Base-by-base conservation (phyloP, 2,888 invertebrate species). In the Mylabris sibirica region DNA sequence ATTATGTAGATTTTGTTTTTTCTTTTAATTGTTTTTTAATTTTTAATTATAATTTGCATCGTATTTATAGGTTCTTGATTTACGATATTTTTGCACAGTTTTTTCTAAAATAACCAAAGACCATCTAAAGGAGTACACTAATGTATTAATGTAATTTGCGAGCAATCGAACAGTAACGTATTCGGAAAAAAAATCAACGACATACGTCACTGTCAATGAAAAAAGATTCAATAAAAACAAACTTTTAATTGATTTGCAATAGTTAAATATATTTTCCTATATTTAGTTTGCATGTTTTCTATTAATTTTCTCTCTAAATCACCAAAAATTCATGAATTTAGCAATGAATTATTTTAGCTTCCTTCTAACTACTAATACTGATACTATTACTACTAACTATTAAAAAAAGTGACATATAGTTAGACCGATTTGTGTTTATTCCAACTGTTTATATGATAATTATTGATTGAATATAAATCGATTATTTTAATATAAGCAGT, bases 341-440 rank as follows among this genome's bases (percentile, higher is more conserved):
- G 66, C 63, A 35, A 62, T 30, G 5, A 20, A 49, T 63, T 69
- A 49, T 59, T 69, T 69, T 66, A 53, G 69, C 69, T 69, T 69
- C 35, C 66, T 44, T 44, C 44, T 44, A 44, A 44, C 44, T 30
- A 68, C 61, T 64, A 53, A 20, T 49, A 49, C 20, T 49, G 9
- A n/a, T 44, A 17, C 41, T 17, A n/a, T 6, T 49, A 24, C 22
- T 9, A 57, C 26, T 57, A 57, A 57, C 57, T 26, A 49, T 35
- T 41, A 20, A 53, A 41, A 57, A 69, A 44, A 67, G 64, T 61
- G 34, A 64, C 30, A 67, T 63, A 66, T 73, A 73, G 72, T 70
- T 73, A 71, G 71, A 67, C 53, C 65, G 65, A 69, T 72, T 68
- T 71, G 63, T 71, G 70, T 74, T 70, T 72, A 76, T 76, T 76